phyloP scores from a whole-genome alignment of 2,888 invertebrate genomes.

The Dryadula phaetusa region DNA sequence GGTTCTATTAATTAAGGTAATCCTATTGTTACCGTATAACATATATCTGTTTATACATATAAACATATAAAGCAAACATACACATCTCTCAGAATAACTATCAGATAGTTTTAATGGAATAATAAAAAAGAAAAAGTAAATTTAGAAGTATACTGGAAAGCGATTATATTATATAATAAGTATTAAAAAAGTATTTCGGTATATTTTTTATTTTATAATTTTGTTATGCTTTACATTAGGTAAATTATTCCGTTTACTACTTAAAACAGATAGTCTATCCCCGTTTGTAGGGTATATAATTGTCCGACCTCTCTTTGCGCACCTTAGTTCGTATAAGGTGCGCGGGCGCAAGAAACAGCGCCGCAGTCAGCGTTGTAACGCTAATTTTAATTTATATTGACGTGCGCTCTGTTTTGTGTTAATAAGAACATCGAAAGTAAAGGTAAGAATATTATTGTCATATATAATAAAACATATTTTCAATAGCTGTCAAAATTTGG shows the following conservation, averaged over 20 bases:
- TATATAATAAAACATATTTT: no score
- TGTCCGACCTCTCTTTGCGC: slow-evolving; percentile 59
- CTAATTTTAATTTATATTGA: slow-evolving; percentile 11
- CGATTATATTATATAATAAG: no score
- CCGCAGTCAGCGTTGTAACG: slow-evolving; percentile 18
- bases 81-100: no score
- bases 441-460: not conserved
- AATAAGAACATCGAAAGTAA: not conserved
- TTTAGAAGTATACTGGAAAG: no score
- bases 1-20: no score
- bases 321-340: slow-evolving; percentile 59
- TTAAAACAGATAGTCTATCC: slow-evolving; percentile 47
- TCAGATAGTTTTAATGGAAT: no score
- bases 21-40: no score
- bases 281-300: slow-evolving; percentile 61
- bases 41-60: no score
- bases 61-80: no score
- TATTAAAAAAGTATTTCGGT: no score
- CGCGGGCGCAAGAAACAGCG: slow-evolving; percentile 53
- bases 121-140: no score
- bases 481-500: no score
- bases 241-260: not conserved
- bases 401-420: slow-evolving; percentile 21
- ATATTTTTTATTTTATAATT: not conserved
- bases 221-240: not conserved